Base-by-base conservation (phyloP, 2,113 vertebrate species). In the Anguilla rostrata region DNA sequence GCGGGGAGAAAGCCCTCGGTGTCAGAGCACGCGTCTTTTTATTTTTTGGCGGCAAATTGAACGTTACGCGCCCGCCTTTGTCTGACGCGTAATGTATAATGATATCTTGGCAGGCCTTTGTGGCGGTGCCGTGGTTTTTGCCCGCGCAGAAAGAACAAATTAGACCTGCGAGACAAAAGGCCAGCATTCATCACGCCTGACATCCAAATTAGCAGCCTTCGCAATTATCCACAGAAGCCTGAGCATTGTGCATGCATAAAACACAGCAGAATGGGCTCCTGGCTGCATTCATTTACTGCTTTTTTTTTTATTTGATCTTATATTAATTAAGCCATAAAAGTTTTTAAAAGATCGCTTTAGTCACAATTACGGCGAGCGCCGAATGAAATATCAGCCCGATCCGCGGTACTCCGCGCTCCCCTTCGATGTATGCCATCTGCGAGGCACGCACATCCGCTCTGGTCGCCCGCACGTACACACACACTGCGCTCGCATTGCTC, bases 221-320 rank as follows among this genome's bases (percentile, higher is more conserved):
- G 82, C 46, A 49, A 83, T 83, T 83, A 83, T n/a, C 82, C 49
- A 57, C 82, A 83, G 22, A 8, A n/a, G 34, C 22, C 49, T 57
- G 29, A 20, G n/a, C 34, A 80, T 41, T 80, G 78, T 41, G 20
- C 39, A 29, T 16, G 39, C 78, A 80, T 34, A 39, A 83, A 75
- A 57, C 14, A 57, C 49, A 57, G 82, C 49, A 18, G 16, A 49
- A 57, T 39, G 46, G 49, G 46, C 71, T 57, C 60, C 14, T 9
- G 46, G 26, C 22, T 57, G 82, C 82, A n/a, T 57, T 57, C 82
- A 83, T 39, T 56, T 56, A 49, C 46, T 57, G 82, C 22, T 75
- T 60, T 60, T 46, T 43, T 75, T 75, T 75, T 75, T 34, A 34
- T 29, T 75, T 75, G 71, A 75, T 75, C 71, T 75, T 34, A 75